These are phyloP conservation scores for Macroglossus sobrinus DNA, from an alignment of 2,113 vertebrate genomes.

Conservation along the genomic window DNA sequence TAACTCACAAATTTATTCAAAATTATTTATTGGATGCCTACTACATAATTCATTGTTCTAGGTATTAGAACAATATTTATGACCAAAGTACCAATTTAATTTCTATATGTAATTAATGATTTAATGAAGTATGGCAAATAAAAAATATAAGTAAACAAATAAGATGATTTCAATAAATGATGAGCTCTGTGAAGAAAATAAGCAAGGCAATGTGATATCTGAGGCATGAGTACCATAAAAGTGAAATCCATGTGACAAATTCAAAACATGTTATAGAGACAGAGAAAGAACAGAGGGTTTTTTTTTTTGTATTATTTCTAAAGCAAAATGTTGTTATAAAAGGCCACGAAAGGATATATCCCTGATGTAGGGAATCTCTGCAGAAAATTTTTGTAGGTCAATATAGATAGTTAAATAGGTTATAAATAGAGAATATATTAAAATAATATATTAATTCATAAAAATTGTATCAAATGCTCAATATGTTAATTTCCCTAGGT, in stretches of 20 bases:
- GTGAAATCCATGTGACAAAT: not conserved
- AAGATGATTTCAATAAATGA: not conserved
- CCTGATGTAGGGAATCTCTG: not conserved
- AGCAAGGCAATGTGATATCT: not conserved
- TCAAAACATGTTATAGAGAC: not conserved
- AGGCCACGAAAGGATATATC: not conserved
- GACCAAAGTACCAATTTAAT: not conserved
- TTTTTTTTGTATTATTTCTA: not conserved
- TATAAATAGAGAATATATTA: not conserved
- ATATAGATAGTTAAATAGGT: not conserved
- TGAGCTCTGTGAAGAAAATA: not conserved
- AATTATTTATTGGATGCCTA: not conserved
- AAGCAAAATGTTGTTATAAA: not conserved
- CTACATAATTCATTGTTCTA: not conserved
- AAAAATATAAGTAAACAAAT: not conserved
- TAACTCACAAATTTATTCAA: not conserved
- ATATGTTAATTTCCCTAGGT: not conserved
- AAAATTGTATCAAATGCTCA: not conserved
- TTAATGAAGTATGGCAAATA: not conserved
- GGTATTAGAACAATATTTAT: not conserved
- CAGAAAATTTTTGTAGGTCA: not conserved
- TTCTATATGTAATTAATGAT: not conserved
- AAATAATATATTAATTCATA: not conserved
- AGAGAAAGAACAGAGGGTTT: not conserved
- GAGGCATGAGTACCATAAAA: not conserved